Base-by-base conservation (phyloP, 35 echinoderm and acorn worm genomes). In the Heliocidaris erythrogramma region DNA sequence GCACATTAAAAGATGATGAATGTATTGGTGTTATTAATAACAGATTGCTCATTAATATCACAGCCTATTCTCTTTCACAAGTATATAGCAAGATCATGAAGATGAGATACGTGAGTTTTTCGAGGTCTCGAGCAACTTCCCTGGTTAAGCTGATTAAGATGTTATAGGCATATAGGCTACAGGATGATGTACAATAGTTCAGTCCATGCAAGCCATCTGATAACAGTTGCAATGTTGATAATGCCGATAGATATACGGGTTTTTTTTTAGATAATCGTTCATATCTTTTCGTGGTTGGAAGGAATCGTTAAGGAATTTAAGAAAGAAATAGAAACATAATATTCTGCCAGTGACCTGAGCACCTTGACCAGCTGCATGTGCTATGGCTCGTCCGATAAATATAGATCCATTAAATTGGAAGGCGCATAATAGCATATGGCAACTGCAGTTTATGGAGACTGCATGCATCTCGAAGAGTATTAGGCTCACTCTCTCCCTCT, bases 41-140 rank as follows among this genome's bases (percentile, higher is more conserved):
- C 65, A 78, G 65, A 78, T 78, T 27, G 65, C 65, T 78, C 18
- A 78, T 78, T 78, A n/a, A 78, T 78, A 78, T 78, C 65, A 78
- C 65, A 27, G 21, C 17, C 65, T 18, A 78, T 78, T 78, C 21
- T 78, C 65, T 78, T 6, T 78, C 65, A 78, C 27, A 78, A 27
- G 8, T 5, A n/a, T n/a, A n/a, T n/a, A 78, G 21, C 65, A 27
- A 21, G n/a, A n/a, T n/a, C n/a, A n/a, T n/a, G n/a, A n/a, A n/a
- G 65, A 78, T 78, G 65, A 78, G 27, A 56, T 16, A 17, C 14
- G 6, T 78, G 65, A n/a, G 65, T 78, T 78, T 27, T 27, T 78
- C 17, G 27, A 21, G 65, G 18, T 78, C 27, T n/a, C 18, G 27
- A 24, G 65, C 27, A n/a, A 24, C 21, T 78, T 42, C 35, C 35